Base-by-base conservation (phyloP, 2,888 invertebrate genomes). In the Drosophila lacicola region DNA sequence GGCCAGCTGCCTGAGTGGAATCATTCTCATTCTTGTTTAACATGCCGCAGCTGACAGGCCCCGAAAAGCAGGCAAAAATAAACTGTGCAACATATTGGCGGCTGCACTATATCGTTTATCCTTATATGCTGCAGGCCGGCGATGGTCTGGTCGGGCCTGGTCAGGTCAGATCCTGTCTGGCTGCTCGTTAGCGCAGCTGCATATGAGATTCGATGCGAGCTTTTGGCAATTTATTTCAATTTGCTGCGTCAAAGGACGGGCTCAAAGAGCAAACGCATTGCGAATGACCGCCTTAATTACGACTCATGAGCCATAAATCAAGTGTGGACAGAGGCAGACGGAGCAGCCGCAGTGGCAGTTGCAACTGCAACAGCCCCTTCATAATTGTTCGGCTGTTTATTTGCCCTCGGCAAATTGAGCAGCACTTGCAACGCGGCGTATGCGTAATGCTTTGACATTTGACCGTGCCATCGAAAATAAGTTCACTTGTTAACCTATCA, bases 161-260 rank as follows among this genome's bases (percentile, higher is more conserved):
- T 21, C 44, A 1, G 13, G 17, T 41, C 39, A 1, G 33, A 14
- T 29, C 29, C 29, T 29, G 29, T 33, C 29, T 39, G 10, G 10
- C 21, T 33, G 36, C 65, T 60, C 63, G 74, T 74, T 75, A 78
- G 56, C 63, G 63, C 56, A 61, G 60, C 46, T 68, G 74, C 77
- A 75, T 64, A 57, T 69, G 67, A 60, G 55, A 65, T 80, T 61
- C 69, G 60, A 47, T 49, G 65, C 41, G 49, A 44, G 70, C 81
- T 78, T 78, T 65, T 74, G 68, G 63, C 70, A 69, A 78, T 78
- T 74, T 73, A 80, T 80, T 70, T 73, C 78, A 78, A 76, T 80
- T 78, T 68, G 74, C 46, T 70, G 70, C 64, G n/a, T 75, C 75
- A 75, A 75, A 69, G 62, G 44, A 21, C 21, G 34, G n/a, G 25